Base-by-base conservation (phyloP, 2,888 invertebrate species). In the Heteropelma amictum region DNA sequence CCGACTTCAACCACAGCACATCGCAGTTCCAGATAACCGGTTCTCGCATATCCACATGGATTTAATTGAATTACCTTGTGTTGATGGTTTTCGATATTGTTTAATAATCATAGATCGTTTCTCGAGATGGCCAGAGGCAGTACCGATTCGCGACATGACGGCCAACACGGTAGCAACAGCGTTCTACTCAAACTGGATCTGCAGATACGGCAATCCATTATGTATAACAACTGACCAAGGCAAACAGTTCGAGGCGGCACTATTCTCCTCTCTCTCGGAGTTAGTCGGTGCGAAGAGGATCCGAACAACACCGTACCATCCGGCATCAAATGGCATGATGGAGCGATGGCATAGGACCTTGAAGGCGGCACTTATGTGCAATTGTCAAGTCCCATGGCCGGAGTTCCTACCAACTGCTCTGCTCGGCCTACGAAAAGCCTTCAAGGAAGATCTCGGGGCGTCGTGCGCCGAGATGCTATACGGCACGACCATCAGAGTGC, bases 11-110 rank as follows among this genome's bases (percentile, higher is more conserved):
- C 61, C 53, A 1, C 19, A 42, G 6, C 8, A 3, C 5, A 63
- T 75, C 5, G 60, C 40, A 2, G 60, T 60, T 3, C 81, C 85
- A 4, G 77, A 77, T 17, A 71, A 28, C 1, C 74, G 88, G 8
- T 89, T 90, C 76, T 76, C 81, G 3, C 88, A 89, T 68, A 79
- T 90, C n/a, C 89, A 90, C 78, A 81, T 90, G 8, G 89, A 90
- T 77, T 75, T 91, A 2, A 84, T 90, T 1, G 89, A 88, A 3
- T 89, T 90, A 6, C 88, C 89, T n/a, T 4, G 63, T 2, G 78
- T 81, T 0, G 21, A 79, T 2, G 86, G 83, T 7, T 83, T 73
- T 63, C 74, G 77, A 4, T 89, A 89, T 63, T 82, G 83, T 14
- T 80, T 89, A 1, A 89, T 89, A 0, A 82, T 83, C 72, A 76